phyloP scores from a whole-genome alignment of 2,113 vertebrate genomes.

The Bambusicola thoracicus region DNA sequence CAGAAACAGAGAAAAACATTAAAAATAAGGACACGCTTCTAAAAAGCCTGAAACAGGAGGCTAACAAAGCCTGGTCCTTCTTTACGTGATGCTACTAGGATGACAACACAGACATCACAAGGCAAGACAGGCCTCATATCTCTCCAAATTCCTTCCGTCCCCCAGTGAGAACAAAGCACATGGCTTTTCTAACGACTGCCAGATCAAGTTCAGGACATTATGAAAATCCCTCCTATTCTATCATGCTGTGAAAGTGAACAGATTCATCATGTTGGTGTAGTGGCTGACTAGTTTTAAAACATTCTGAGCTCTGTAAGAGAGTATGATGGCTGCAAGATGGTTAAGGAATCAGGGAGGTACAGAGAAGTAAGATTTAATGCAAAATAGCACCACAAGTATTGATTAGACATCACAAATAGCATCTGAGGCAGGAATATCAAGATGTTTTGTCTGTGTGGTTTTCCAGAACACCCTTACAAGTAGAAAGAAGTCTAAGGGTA shows the following conservation, averaged over 20 bases:
- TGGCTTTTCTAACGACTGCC: neutral
- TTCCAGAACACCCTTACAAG: neutral
- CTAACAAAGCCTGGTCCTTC: neutral
- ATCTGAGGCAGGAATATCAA: neutral
- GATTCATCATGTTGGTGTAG: neutral
- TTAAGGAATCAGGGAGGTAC: neutral
- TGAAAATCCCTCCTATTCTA: neutral
- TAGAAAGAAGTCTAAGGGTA: neutral
- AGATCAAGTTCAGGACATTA: neutral
- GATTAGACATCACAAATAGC: neutral
- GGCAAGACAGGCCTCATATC: neutral
- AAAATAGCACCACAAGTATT: neutral
- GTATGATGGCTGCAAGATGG: neutral
- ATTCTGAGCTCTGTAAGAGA: neutral
- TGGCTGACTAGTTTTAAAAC: neutral
- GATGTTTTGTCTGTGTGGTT: neutral
- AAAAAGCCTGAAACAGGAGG: neutral
- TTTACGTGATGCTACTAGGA: fast-evolving
- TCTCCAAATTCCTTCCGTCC: neutral
- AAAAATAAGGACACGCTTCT: neutral
- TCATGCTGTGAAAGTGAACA: neutral
- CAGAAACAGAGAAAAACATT: neutral
- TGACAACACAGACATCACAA: neutral
- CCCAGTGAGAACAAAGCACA: neutral
- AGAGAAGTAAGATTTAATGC: neutral